These are phyloP conservation scores for Vespertilio murinus DNA, from an alignment of 2,797 vertebrate species.

Conservation along the genomic window DNA sequence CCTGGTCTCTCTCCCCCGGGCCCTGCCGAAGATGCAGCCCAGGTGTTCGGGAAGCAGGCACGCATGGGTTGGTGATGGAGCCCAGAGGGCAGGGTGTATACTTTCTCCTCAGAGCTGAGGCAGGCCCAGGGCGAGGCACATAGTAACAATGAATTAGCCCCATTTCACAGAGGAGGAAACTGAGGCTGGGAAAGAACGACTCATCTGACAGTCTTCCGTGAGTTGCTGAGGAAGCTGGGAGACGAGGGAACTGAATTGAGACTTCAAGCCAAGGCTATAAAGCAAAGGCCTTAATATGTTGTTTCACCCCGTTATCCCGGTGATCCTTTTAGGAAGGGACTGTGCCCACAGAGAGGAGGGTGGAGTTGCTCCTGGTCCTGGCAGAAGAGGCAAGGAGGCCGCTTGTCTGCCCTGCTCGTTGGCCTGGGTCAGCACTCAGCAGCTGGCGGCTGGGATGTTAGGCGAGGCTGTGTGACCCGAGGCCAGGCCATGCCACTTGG, in stretches of 20 bases:
- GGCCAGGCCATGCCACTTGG: rapidly evolving
- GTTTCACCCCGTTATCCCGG: not conserved
- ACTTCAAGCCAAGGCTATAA: not conserved
- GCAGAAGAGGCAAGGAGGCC: not conserved
- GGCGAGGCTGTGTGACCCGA: not conserved
- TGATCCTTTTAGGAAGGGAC: not conserved
- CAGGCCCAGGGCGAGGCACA: not conserved
- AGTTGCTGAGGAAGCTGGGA: not conserved
- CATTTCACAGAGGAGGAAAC: not conserved
- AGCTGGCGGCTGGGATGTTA: not conserved
- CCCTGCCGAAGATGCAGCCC: not conserved
- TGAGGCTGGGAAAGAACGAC: not conserved
- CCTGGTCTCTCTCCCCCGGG: not conserved
- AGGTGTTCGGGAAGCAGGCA: not conserved
- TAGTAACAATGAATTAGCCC: not conserved
- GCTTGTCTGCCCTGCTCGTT: not conserved
- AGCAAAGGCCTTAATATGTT: not conserved
- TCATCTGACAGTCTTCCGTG: not conserved
- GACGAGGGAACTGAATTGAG: not conserved
- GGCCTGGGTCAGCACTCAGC: not conserved
- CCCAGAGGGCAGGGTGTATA: not conserved
- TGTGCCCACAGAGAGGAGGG: not conserved
- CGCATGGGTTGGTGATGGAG: not conserved
- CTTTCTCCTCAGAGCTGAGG: not conserved
- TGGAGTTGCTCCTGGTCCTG: not conserved